Evolutionary conservation across 2,797 vertebrate species (phyloP).

Genomic region (Macropodus opercularis): DNA sequence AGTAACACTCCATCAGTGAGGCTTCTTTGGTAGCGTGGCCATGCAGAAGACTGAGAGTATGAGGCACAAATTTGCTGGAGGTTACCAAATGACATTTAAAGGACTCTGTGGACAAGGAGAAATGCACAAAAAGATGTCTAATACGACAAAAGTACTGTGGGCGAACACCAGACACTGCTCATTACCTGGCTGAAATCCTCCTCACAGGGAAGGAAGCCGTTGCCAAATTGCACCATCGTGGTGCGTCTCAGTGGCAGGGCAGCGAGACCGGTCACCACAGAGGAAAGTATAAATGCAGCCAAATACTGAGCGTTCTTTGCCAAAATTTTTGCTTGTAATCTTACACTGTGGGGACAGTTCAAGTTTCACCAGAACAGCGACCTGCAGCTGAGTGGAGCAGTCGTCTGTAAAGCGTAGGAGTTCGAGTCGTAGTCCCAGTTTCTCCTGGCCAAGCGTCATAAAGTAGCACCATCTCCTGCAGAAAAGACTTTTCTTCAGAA

Average conservation of each 20-base stretch:
- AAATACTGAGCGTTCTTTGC: not conserved
- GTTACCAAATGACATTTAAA: not conserved
- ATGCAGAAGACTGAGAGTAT: not conserved
- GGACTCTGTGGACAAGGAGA: not conserved
- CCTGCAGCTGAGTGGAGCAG: too few relatives aligned
- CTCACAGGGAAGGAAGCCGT: not conserved
- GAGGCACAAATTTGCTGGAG: not conserved
- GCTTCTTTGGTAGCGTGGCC: not conserved
- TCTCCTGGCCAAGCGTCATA: too few relatives aligned
- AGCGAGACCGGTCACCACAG: not conserved
- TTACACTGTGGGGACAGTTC: too few relatives aligned
- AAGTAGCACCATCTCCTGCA: too few relatives aligned
- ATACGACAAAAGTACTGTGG: too few relatives aligned
- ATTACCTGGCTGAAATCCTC: not conserved
- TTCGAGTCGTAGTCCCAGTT: too few relatives aligned
- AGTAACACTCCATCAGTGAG: not conserved
- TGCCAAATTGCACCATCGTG: not conserved
- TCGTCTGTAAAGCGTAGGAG: too few relatives aligned
- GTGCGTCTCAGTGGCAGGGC: not conserved
- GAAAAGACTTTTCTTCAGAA: too few relatives aligned
- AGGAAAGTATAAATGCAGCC: not conserved
- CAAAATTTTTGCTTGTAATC: too few relatives aligned
- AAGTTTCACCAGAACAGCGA: too few relatives aligned
- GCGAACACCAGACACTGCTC: not conserved
- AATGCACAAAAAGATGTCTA: not conserved